Percentiles rank a stretch among this genome's conserved stretches.
phyloP scores from a whole-genome alignment of 2,888 invertebrate species.

The Phrixothrix hirtus region DNA sequence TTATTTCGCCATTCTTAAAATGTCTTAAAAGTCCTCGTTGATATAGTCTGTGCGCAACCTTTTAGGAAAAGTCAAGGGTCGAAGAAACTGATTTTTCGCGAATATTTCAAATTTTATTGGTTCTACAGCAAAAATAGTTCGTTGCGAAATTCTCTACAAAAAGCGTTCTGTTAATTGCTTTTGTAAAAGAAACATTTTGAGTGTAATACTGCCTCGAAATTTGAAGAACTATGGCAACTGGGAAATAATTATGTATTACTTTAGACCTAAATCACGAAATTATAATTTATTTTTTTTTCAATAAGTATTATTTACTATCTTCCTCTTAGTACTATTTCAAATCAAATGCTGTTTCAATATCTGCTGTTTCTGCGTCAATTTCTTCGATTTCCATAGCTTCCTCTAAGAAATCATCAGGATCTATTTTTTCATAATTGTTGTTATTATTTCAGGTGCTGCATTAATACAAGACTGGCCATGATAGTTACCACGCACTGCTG shows the following conservation, averaged over 20 bases:
- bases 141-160: too few species aligned
- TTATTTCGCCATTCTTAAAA: neutral
- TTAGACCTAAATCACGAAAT: too few species aligned
- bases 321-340: too few species aligned
- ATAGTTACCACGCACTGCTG: neutral
- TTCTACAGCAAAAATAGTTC: neutral
- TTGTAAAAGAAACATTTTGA: too few species aligned
- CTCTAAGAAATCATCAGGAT: neutral
- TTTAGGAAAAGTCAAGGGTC: neutral
- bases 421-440: neutral
- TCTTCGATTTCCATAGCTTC: neutral
- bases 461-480: neutral
- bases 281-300: too few species aligned
- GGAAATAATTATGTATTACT: too few species aligned
- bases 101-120: neutral
- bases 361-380: neutral
- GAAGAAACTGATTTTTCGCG: neutral
- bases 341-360: too few species aligned
- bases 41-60: neutral
- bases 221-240: too few species aligned
- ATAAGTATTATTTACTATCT: too few species aligned
- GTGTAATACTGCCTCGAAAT: too few species aligned
- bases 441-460: neutral
- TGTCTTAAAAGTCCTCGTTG: neutral
- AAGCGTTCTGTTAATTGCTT: too few species aligned